A percentile compares a stretch with the other conserved stretches of the same genome.
Evolutionary conservation across 2,113 vertebrate genomes (phyloP).

Genomic region (Macrotus californicus): DNA sequence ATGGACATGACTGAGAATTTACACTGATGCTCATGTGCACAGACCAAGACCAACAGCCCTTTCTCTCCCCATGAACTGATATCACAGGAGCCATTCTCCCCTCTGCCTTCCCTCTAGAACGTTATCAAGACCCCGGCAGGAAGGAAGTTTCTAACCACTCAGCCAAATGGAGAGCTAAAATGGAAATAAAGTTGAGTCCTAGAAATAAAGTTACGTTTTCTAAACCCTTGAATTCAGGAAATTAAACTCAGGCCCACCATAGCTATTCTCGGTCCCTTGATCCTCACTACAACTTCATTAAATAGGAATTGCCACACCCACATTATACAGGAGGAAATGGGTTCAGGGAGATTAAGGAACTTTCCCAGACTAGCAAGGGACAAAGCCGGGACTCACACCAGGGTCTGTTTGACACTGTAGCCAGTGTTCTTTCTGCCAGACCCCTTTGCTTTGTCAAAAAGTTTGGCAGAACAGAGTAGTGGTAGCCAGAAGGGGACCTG

Average conservation of each 20-base stretch:
- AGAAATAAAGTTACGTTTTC: background rate
- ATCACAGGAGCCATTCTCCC: background rate
- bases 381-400: background rate
- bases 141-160: background rate
- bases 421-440: background rate
- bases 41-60: background rate
- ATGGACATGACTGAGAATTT: background rate
- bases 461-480: background rate
- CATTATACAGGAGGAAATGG: no score
- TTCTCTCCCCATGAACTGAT: background rate
- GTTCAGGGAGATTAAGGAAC: background rate
- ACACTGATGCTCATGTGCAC: background rate
- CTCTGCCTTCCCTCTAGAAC: background rate
- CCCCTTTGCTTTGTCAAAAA: background rate
- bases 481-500: background rate
- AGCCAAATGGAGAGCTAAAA: background rate
- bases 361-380: background rate
- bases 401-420: background rate
- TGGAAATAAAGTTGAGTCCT: background rate
- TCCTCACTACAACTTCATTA: background rate
- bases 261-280: background rate
- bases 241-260: background rate
- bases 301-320: background rate
- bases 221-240: background rate
- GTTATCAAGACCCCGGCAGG: background rate